Base-by-base conservation (phyloP, 2,797 vertebrate genomes). In the Ceryle rudis region DNA sequence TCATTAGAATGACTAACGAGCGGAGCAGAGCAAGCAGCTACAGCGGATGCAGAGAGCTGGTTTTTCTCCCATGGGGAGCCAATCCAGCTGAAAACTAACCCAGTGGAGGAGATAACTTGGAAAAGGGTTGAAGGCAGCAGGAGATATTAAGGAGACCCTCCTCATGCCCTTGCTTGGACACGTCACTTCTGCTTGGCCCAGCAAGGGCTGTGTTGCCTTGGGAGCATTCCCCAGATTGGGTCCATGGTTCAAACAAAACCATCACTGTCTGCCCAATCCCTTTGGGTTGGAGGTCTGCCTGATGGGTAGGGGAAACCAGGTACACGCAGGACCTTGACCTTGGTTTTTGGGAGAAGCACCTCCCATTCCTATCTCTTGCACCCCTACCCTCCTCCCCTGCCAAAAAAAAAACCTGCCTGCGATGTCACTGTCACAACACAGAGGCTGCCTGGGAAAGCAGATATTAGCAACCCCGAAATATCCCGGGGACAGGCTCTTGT, bases 381-480 rank as follows among this genome's bases (percentile, higher is more conserved):
- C 11, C 33, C 41, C 37, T 70, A 15, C 46, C 26, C 19, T 84
- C 47, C 44, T 82, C 25, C 60, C 25, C 26, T 78, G 77, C 74
- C 46, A 41, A 10, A 83, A 84, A 74, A 14, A 46, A 21, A 21
- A 22, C 5, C 42, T 1, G 5, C 22, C 81, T 18, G 15, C 3
- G 5, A 6, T 82, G 71, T 92, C 81, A 77, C 84, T 4, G 31
- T 67, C 94, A 86, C 93, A 87, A 91, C 87, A 79, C 35, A 39
- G 42, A 26, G 77, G n/a, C 91, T 95, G 87, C 91, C 86, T 91
- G 85, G 88, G 88, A 91, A 95, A 74, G 93, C 85, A 93, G 80
- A 88, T 92, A 96, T 86, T 61, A 91, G 70, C 94, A 95, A 35
- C 66, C 94, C 92, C 1, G 8, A 95, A 96, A 96, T 96, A 96